A percentile compares a stretch with the other conserved stretches of the same genome.
Evolutionary conservation across 1,140 invertebrate genomes (phyloP).

Genomic region (Macrotrachela quadricornifera): DNA sequence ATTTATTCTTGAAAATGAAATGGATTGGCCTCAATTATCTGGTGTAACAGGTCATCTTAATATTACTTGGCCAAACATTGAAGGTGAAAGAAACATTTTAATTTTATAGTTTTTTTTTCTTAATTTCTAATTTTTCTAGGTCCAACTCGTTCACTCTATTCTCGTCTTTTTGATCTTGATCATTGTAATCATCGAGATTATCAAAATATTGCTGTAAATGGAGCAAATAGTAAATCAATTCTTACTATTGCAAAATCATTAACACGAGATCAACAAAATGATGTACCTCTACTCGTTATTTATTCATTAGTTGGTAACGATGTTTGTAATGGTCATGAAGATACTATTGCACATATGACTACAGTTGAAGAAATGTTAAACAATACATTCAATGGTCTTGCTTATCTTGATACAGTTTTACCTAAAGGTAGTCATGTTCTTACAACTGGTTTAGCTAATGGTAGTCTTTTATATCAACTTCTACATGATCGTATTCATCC

Average conservation of each 20-base stretch:
- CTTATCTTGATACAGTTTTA: constrained; percentile 22
- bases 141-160: constrained; percentile 23
- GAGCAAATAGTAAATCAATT: no score
- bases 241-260: no score
- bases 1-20: constrained; percentile 31
- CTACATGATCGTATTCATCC: constrained; percentile 32
- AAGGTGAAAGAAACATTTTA: constrained; percentile 12
- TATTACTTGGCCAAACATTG: constrained; percentile 16
- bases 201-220: constrained; percentile 35
- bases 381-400: constrained; percentile 22
- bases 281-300: constrained; percentile 31
- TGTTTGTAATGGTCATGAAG: constrained; percentile 30
- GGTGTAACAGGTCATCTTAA: constrained; percentile 27
- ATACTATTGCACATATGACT: constrained; percentile 29
- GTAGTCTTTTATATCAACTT: constrained; percentile 27
- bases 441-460: constrained; percentile 32
- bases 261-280: constrained; percentile 11
- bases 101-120: constrained; percentile 9
- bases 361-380: constrained; percentile 22
- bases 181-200: constrained; percentile 35
- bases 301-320: constrained; percentile 35
- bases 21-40: constrained; percentile 36
- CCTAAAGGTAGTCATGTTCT: constrained; percentile 31
- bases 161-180: constrained; percentile 22
- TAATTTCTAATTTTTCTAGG: constrained; percentile 18